Percentiles rank a stretch among this genome's conserved stretches.
These are phyloP conservation scores for Ochotona curzoniae DNA, from an alignment of 2,113 vertebrate genomes.

Conservation along the genomic window DNA sequence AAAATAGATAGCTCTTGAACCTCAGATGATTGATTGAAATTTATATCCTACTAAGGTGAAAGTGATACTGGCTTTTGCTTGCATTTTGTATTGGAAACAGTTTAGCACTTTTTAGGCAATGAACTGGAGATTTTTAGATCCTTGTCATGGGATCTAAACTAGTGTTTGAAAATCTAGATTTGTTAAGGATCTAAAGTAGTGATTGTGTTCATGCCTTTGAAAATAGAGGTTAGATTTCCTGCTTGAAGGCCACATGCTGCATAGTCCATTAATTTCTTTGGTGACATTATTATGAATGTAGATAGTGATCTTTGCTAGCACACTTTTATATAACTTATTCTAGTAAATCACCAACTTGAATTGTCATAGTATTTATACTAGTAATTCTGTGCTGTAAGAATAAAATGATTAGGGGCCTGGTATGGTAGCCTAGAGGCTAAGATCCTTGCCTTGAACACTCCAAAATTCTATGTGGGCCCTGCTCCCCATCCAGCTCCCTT, in stretches of 20 bases:
- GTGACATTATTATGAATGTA: slow-evolving; percentile 32
- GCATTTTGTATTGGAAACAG: slow-evolving; percentile 55
- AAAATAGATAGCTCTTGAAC: slow-evolving; percentile 14
- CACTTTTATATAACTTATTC: slow-evolving; percentile 36
- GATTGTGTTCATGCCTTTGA: slow-evolving; percentile 4
- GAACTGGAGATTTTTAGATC: slow-evolving; percentile 40
- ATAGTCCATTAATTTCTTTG: slow-evolving; percentile 47
- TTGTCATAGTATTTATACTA: slow-evolving; percentile 7
- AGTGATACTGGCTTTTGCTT: slow-evolving; percentile 20
- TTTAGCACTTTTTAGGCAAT: slow-evolving; percentile 48
- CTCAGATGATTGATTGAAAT: slow-evolving; percentile 23
- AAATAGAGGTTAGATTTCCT: slow-evolving; percentile 32
- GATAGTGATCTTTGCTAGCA: slow-evolving; percentile 23
- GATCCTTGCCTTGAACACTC: too few relatives aligned
- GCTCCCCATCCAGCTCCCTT: too few relatives aligned
- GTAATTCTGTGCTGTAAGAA: background rate
- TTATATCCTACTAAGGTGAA: slow-evolving; percentile 29
- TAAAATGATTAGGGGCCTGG: background rate
- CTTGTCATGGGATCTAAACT: slow-evolving; percentile 3
- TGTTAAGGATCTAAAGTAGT: background rate
- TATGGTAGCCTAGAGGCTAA: too few relatives aligned
- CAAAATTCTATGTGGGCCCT: too few relatives aligned
- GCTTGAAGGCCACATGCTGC: background rate
- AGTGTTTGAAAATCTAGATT: background rate
- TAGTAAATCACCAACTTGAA: slow-evolving; percentile 40